Conservation (phyloP, 2,113 vertebrate genomes). For the Petromus typicus region DNA sequence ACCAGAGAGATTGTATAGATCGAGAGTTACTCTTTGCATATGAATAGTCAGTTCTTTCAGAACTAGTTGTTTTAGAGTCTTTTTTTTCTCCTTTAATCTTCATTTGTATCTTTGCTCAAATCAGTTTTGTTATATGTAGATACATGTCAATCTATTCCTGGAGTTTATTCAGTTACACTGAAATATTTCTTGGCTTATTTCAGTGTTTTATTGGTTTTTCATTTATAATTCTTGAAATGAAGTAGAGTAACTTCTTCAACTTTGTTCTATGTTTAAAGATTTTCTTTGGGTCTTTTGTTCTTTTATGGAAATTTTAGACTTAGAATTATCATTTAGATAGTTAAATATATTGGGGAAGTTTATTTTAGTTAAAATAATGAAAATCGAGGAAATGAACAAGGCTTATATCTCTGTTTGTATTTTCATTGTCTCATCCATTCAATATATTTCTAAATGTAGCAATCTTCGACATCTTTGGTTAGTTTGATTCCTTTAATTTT, state of each 20-base stretch:
- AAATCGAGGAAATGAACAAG: not conserved
- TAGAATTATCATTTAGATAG: not conserved
- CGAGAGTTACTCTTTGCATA: not conserved
- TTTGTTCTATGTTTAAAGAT: not conserved
- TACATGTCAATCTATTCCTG: not conserved
- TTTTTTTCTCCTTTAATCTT: not conserved
- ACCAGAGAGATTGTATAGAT: not conserved
- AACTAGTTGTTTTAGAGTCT: not conserved
- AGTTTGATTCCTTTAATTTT: not conserved
- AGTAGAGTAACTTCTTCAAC: not conserved
- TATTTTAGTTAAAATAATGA: not conserved
- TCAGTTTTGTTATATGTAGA: not conserved
- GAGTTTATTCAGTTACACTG: not conserved
- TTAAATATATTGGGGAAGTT: not conserved
- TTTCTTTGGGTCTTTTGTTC: not conserved
- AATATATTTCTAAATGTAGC: not conserved
- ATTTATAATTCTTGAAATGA: not conserved
- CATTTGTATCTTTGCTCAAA: not conserved
- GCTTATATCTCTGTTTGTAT: not conserved
- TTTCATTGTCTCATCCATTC: not conserved
- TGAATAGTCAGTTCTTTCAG: not conserved
- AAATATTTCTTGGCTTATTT: not conserved
- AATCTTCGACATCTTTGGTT: not conserved
- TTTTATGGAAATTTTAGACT: not conserved
- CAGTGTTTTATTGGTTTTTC: too few species aligned